These are phyloP conservation scores for Vollenhovia emeryi DNA, from an alignment of 1,140 invertebrate genomes.

Conservation along the genomic window DNA sequence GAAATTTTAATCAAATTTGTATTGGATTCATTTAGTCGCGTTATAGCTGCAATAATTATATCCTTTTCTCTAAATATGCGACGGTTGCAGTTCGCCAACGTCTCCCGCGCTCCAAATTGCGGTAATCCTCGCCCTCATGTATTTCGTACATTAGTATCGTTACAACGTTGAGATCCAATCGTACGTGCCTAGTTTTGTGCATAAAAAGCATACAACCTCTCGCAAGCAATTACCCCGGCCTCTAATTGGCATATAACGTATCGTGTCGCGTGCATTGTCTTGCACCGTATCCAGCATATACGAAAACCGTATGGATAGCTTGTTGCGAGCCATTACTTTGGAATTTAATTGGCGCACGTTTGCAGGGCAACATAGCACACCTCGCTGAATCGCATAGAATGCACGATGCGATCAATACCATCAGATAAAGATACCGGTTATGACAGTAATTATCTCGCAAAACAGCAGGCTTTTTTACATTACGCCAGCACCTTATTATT, in stretches of 20 bases:
- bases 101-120: not conserved
- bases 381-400: slow-evolving; percentile 40
- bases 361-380: not conserved
- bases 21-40: not conserved
- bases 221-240: slow-evolving; percentile 32
- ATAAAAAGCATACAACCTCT: slow-evolving; percentile 28
- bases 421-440: slow-evolving; percentile 35
- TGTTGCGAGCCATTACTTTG: slow-evolving; percentile 48
- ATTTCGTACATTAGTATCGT: slow-evolving; percentile 3
- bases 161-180: slow-evolving; percentile 6
- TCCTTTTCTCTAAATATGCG: slow-evolving; percentile 2
- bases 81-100: not conserved
- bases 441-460: slow-evolving; percentile 20
- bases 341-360: slow-evolving; percentile 53
- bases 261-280: slow-evolving; percentile 46
- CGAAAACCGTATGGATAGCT: slow-evolving; percentile 51
- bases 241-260: slow-evolving; percentile 54
- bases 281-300: not conserved
- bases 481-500: not conserved
- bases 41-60: not conserved
- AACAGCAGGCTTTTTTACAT: slow-evolving; percentile 13
- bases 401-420: slow-evolving; percentile 33
- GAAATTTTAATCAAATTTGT: slow-evolving; percentile 21
- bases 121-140: not conserved
- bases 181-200: slow-evolving; percentile 21